Percentiles rank a stretch among this genome's conserved stretches.
Conservation (phyloP, 2,113 vertebrate genomes). For the Hemiscyllium ocellatum region DNA sequence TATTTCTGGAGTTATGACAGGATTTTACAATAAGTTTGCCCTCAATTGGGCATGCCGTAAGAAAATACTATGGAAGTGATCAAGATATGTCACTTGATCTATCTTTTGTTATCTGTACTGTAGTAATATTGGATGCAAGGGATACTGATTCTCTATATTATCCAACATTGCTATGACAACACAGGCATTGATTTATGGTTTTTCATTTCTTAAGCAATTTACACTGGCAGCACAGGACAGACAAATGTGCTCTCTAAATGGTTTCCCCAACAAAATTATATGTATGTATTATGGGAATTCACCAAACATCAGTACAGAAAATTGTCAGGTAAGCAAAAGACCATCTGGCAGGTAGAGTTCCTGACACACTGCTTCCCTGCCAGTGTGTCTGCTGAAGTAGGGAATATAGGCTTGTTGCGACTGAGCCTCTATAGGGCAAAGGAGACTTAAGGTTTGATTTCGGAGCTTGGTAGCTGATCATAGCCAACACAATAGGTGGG, state of each 20-base stretch:
- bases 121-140: neutral
- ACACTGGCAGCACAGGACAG: neutral
- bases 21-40: neutral
- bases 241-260: neutral
- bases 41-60: neutral
- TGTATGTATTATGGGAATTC: neutral
- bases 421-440: neutral
- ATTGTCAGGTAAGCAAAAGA: neutral
- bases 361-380: neutral
- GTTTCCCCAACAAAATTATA: neutral
- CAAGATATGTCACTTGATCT: neutral
- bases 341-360: neutral
- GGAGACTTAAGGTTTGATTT: neutral
- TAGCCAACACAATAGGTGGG: neutral
- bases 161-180: neutral
- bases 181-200: neutral
- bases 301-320: neutral
- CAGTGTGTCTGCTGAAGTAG: neutral
- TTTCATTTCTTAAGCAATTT: neutral
- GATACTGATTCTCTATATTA: neutral
- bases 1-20: neutral
- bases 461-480: neutral
- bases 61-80: neutral
- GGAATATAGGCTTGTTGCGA: no score
- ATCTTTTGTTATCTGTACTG: neutral